These are phyloP conservation scores for Microhierax caerulescens DNA, from an alignment of 2,797 vertebrate genomes.

Conservation along the genomic window DNA sequence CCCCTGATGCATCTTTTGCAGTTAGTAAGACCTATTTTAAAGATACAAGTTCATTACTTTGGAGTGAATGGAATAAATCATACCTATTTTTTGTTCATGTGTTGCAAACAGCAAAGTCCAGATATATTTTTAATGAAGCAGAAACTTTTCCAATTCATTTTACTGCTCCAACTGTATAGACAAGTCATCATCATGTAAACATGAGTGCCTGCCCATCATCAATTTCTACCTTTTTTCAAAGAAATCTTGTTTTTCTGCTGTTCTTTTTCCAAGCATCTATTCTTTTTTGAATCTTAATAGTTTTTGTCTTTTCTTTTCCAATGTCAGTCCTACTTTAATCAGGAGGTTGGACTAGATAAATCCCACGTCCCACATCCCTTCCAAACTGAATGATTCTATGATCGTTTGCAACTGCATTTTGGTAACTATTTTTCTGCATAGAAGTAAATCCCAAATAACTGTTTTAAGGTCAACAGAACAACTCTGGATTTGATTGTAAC, in stretches of 20 bases:
- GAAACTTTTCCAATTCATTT: background rate
- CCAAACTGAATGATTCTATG: background rate
- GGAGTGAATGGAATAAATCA: background rate
- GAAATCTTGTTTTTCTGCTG: background rate
- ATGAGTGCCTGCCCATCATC: background rate
- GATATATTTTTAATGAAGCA: background rate
- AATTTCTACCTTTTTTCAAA: background rate
- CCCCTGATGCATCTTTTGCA: background rate
- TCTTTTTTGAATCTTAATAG: background rate
- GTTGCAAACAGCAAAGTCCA: background rate
- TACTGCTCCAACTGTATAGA: background rate
- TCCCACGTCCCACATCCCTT: background rate
- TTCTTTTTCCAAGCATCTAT: background rate
- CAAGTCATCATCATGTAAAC: background rate
- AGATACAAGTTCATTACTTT: background rate
- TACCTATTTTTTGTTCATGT: background rate
- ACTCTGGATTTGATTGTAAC: background rate
- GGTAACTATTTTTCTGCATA: background rate
- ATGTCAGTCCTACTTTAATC: background rate
- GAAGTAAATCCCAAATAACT: background rate
- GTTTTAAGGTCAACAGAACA: background rate
- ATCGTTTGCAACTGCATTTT: background rate
- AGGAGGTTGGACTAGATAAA: background rate
- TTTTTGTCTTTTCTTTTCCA: background rate
- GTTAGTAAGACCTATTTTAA: background rate